Conservation (phyloP, 2,113 vertebrate species). For the Caloenas nicobarica region DNA sequence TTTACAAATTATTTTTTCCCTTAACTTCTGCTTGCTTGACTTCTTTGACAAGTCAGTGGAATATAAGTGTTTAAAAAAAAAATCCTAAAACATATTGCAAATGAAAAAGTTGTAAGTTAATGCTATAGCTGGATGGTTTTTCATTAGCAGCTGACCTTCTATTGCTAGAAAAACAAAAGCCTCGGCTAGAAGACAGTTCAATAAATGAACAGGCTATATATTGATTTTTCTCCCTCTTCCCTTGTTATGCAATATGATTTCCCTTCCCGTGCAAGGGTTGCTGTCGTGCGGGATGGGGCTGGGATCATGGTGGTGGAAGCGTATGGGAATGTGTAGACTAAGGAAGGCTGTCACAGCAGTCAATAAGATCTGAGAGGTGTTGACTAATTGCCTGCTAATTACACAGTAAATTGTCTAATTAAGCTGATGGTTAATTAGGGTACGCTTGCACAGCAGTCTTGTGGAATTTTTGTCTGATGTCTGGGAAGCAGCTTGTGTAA, state of each 20-base stretch:
- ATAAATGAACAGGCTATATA: conserved; percentile 69
- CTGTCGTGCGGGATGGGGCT: conserved; percentile 23
- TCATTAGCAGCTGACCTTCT: conserved; percentile 29
- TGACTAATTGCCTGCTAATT: conserved; percentile 97
- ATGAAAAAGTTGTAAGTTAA: background rate
- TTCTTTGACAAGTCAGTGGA: background rate
- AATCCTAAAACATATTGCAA: background rate
- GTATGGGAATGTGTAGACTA: conserved; percentile 82
- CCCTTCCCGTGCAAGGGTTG: conserved; percentile 44
- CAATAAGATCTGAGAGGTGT: conserved; percentile 91
- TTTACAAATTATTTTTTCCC: background rate
- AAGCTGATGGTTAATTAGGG: conserved; percentile 95
- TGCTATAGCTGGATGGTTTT: background rate
- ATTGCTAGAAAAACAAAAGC: background rate
- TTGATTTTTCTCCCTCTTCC: conserved; percentile 64
- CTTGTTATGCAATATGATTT: conserved; percentile 70
- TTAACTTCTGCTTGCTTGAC: background rate
- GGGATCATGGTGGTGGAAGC: conserved; percentile 74
- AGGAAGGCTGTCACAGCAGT: conserved; percentile 91
- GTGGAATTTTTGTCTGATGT: conserved; percentile 88
- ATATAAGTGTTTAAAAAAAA: background rate
- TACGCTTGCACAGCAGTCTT: conserved; percentile 91
- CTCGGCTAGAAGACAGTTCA: conserved; percentile 63
- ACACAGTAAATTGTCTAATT: conserved; percentile 98
- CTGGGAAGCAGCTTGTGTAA: conserved; percentile 89